Evolutionary conservation across 2,888 invertebrate species (phyloP), one percentile per base, ranked within the genome.

Genomic region (Amaurobius ferox): DNA sequence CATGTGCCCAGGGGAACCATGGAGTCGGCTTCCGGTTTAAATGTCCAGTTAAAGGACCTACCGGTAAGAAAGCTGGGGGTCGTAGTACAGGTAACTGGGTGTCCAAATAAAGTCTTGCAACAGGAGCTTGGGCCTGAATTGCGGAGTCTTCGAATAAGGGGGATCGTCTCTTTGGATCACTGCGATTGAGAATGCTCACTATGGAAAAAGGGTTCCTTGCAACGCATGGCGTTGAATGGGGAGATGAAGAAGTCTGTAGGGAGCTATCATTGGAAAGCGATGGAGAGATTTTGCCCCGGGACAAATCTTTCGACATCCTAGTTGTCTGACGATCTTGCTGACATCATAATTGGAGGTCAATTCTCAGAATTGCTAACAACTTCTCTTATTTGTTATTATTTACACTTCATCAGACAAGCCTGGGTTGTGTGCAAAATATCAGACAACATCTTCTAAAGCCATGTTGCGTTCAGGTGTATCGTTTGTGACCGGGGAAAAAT

Each of bases 1-100:
- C 79, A 39, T 87, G 87, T 23, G 88, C 86, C 89, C 89, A 89
- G 13, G 89, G 89, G 77, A 89, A 89, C 89, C 89, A 89, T 16
- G 88, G 88, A n/a, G 89, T 88, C 1, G 89, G 88, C 32, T 88
- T 89, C 19, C 88, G 64, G 64, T 77, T 79, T 68, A 80, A 79
- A 28, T 74, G 74, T 44, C 80, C 87, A 55, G 73, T 68, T 68
- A 86, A 32, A 29, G 79, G 79, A 77, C 78, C 77, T 73, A 87
- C 87, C 70, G 87, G 86, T 64, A 86, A 74, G 76, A 86, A 86
- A 26, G 80, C 80, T n/a, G 87, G 87, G 39, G 81, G 87, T 66
- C 77, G 48, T 64, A 78, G 44, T 29, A 81, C 67, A 1, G 87
- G 80, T 55, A 87, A 28, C 71, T 79, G 87, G 73, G 79, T 71